Conservation (phyloP, 2,888 invertebrate species). For the Bombylius discolor region DNA sequence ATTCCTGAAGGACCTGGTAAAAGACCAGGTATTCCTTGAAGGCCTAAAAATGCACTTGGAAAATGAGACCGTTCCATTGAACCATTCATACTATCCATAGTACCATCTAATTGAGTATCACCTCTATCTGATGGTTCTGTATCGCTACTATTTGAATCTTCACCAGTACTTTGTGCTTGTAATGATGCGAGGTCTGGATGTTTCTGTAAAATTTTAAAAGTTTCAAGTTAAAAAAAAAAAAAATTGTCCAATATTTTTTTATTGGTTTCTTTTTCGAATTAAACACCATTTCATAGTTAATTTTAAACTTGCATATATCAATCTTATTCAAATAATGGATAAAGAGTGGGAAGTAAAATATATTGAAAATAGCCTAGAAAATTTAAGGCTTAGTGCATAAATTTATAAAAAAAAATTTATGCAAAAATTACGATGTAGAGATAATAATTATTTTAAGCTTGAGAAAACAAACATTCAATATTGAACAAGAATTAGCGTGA, state of each 20-base stretch:
- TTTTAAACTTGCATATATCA: no score
- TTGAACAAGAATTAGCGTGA: no score
- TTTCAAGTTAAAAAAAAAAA: neutral
- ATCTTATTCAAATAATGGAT: no score
- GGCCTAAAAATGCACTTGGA: constrained; percentile 64
- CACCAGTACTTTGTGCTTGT: constrained; percentile 60
- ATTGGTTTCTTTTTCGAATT: neutral
- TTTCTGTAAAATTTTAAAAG: constrained; percentile 21
- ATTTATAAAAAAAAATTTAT: no score
- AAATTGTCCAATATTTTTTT: neutral
- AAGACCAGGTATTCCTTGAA: constrained; percentile 66
- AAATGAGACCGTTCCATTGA: constrained; percentile 58
- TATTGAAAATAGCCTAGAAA: no score
- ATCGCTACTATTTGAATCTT: constrained; percentile 74
- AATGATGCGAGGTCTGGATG: constrained; percentile 44
- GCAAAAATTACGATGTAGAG: no score
- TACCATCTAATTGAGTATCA: constrained; percentile 48
- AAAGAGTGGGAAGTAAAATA: no score
- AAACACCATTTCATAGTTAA: no score
- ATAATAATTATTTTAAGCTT: no score
- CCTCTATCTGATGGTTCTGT: constrained; percentile 58
- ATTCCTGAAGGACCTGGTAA: constrained; percentile 80
- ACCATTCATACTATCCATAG: constrained; percentile 50
- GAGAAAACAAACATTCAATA: no score
- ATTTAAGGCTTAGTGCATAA: no score